A percentile compares a stretch with the other conserved stretches of the same genome.
phyloP scores from a whole-genome alignment of 2,888 invertebrate species.

The Mystacides longicornis region DNA sequence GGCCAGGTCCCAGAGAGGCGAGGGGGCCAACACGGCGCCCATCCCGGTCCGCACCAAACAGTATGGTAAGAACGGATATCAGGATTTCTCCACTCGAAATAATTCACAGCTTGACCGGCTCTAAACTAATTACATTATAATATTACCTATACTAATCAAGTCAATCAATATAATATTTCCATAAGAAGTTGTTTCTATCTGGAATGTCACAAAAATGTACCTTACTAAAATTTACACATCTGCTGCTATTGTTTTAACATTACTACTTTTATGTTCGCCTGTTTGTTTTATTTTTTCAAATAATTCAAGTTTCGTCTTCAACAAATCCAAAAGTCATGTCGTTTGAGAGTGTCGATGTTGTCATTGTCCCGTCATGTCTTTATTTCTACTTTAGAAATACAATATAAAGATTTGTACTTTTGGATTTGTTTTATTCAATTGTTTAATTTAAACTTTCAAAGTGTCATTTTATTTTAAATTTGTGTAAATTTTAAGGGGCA shows the following conservation, averaged over 20 bases:
- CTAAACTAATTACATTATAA: not conserved
- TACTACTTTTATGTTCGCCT: not conserved
- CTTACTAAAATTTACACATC: not conserved
- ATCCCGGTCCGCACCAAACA: conserved; percentile 92
- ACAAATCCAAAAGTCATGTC: not conserved
- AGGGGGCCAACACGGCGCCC: conserved; percentile 91
- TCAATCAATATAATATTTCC: too few species aligned
- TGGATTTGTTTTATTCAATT: not conserved
- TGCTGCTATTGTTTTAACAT: not conserved
- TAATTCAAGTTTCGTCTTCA: not conserved
- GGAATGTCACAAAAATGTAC: conserved; percentile 1
- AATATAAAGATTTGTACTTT: not conserved
- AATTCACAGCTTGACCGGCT: not conserved
- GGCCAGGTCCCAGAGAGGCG: conserved; percentile 86
- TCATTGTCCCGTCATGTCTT: conserved; percentile 1
- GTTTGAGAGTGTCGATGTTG: not conserved
- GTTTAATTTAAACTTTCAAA: not conserved
- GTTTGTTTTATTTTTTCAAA: not conserved
- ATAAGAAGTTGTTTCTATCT: too few species aligned
- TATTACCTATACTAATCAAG: not conserved
- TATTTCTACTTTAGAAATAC: not conserved
- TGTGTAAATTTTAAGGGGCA: conserved; percentile 1
- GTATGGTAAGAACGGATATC: conserved; percentile 75
- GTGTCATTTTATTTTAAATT: not conserved
- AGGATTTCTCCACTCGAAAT: not conserved